A percentile compares a stretch with the other conserved stretches of the same genome.
These are phyloP conservation scores for Spondyliosoma cantharus DNA, from an alignment of 2,797 vertebrate genomes.

Conservation along the genomic window DNA sequence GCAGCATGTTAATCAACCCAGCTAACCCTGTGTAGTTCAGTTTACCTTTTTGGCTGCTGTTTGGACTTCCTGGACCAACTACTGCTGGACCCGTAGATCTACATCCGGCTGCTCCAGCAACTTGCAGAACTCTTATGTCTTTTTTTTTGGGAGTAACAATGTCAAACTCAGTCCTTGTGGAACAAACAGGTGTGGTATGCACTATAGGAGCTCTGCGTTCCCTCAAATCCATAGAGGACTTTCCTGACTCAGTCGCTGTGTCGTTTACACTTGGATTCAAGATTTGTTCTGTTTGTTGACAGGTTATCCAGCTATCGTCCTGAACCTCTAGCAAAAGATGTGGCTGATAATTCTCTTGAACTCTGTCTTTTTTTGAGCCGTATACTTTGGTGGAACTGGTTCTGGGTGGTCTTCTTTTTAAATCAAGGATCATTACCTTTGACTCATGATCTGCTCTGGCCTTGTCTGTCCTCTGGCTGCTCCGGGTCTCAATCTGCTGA, in stretches of 20 bases:
- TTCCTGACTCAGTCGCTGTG: constrained; percentile 17
- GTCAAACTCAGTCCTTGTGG: constrained; percentile 42
- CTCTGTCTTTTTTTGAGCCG: background rate
- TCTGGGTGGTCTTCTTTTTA: constrained; percentile 16
- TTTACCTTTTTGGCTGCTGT: constrained; percentile 55
- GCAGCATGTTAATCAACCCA: background rate
- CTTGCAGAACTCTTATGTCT: background rate
- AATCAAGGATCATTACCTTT: background rate
- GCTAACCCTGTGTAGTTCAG: background rate
- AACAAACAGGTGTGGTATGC: constrained; percentile 7
- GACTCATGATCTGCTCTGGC: constrained; percentile 20
- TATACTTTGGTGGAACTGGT: background rate
- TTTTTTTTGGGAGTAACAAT: constrained; percentile 44
- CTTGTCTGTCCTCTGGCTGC: constrained; percentile 25
- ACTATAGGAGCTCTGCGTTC: background rate
- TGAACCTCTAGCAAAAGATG: background rate
- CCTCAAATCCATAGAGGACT: background rate
- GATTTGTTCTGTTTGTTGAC: constrained; percentile 21
- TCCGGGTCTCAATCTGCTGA: constrained; percentile 28
- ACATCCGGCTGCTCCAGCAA: background rate
- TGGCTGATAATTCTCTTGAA: background rate
- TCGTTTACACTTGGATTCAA: background rate
- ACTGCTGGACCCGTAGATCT: background rate
- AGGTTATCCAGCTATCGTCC: constrained; percentile 4
- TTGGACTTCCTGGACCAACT: constrained; percentile 11